Evolutionary conservation across 2,888 invertebrate genomes (phyloP).

Genomic region (Cheiracanthium punctorium): DNA sequence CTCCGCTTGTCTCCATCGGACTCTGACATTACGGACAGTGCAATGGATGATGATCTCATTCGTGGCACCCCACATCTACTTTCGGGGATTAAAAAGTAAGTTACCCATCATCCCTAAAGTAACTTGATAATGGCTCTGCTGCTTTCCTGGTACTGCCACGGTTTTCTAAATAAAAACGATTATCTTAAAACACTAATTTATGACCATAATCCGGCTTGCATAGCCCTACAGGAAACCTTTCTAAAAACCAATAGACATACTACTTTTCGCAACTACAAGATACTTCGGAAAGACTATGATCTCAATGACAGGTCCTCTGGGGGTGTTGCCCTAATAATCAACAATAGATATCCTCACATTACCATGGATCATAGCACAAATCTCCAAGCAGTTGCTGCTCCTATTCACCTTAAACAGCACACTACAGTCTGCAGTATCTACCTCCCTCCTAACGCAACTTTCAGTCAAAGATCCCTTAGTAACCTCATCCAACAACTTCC

Average conservation of each 20-base stretch:
- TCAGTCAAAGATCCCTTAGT: background rate
- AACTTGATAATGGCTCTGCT: background rate
- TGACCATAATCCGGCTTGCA: too few relatives aligned
- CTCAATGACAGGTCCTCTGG: background rate
- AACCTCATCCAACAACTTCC: background rate
- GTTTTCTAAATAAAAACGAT: too few relatives aligned
- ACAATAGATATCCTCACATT: background rate
- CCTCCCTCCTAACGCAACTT: background rate
- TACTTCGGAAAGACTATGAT: too few relatives aligned
- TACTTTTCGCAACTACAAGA: too few relatives aligned
- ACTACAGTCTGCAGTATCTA: background rate
- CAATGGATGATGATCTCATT: too few relatives aligned
- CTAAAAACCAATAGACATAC: background rate
- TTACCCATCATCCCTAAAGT: background rate
- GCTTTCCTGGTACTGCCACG: too few relatives aligned
- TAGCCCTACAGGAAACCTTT: too few relatives aligned
- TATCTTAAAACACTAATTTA: too few relatives aligned
- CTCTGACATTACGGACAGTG: too few relatives aligned
- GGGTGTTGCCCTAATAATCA: background rate
- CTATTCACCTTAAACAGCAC: background rate
- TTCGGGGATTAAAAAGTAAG: background rate
- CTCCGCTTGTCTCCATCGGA: too few relatives aligned
- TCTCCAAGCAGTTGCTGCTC: background rate
- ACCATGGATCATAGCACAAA: background rate
- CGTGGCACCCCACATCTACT: background rate